phyloP scores from a whole-genome alignment of 2,797 vertebrate species.

The Hephaestus fuliginosus region DNA sequence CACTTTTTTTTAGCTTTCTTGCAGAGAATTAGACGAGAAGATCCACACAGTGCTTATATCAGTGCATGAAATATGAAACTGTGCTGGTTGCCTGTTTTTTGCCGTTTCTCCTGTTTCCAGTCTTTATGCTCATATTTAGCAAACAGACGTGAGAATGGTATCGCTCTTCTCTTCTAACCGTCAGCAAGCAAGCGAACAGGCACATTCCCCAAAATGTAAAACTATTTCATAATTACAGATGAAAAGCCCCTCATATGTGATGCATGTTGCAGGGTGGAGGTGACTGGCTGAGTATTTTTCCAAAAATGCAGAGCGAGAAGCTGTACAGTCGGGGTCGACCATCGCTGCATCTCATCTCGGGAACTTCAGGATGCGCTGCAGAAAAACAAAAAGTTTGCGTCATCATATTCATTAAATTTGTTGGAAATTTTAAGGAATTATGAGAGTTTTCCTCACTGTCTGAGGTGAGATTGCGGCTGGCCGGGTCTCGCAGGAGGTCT shows the following conservation, averaged over 20 bases:
- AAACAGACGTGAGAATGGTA: not conserved
- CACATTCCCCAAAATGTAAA: constrained; percentile 4
- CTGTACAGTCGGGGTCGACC: constrained; percentile 10
- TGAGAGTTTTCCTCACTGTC: constrained; percentile 68
- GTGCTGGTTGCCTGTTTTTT: not conserved
- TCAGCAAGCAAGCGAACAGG: not conserved
- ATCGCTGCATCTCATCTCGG: constrained; percentile 66
- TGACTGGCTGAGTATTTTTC: constrained; percentile 13
- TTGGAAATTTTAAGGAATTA: not conserved
- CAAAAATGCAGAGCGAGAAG: constrained; percentile 35
- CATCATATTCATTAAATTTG: not conserved
- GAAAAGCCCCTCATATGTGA: not conserved
- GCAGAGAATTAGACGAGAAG: not conserved
- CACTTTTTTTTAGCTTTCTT: not conserved
- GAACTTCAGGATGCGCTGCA: constrained; percentile 77
- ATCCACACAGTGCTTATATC: not conserved
- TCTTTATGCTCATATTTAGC: constrained; percentile 9
- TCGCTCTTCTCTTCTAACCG: not conserved
- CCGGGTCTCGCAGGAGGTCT: constrained; percentile 78
- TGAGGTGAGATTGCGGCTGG: constrained; percentile 71
- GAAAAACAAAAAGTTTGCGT: constrained; percentile 30
- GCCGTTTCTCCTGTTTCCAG: not conserved
- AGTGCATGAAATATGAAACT: not conserved
- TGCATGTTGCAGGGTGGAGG: not conserved
- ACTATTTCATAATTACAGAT: not conserved